Conservation (phyloP, 2,113 vertebrate species). For the Paramormyrops kingsleyae region DNA sequence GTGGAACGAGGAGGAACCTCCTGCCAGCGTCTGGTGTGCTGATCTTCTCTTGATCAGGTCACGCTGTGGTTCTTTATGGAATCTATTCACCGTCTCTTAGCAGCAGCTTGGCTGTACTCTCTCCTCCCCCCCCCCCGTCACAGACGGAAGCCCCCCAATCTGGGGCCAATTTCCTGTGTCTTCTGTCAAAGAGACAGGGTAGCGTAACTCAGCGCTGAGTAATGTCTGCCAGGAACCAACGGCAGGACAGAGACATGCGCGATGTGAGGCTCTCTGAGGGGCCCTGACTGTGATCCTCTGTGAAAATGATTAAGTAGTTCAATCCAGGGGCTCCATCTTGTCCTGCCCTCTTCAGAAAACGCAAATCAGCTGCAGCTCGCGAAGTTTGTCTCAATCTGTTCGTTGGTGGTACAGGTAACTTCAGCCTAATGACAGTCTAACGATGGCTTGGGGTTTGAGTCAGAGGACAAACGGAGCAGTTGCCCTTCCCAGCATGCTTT, state of each 20-base stretch:
- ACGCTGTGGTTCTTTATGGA: not conserved
- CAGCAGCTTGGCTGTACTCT: not conserved
- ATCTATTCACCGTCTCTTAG: conserved; percentile 10
- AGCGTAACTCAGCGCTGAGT: conserved; percentile 1
- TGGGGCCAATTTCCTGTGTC: not conserved
- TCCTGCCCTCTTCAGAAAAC: not conserved
- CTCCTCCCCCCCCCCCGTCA: not conserved
- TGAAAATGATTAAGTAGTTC: not conserved
- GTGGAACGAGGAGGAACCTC: not conserved
- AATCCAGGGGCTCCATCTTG: not conserved
- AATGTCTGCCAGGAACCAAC: not conserved
- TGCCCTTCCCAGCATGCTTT: not conserved
- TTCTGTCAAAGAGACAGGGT: not conserved
- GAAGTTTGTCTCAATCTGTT: not conserved
- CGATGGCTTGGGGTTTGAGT: not conserved
- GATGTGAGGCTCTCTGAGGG: not conserved
- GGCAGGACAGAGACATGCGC: not conserved
- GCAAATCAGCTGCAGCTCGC: not conserved
- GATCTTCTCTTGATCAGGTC: not conserved
- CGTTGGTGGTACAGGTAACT: not conserved
- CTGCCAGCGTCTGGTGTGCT: not conserved
- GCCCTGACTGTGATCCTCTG: not conserved
- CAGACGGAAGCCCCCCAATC: not conserved
- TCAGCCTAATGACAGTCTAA: not conserved
- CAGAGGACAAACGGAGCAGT: not conserved